A percentile compares a stretch with the other conserved stretches of the same genome.
Conservation (phyloP, 2,888 invertebrate genomes). For the Lithodes maja region DNA sequence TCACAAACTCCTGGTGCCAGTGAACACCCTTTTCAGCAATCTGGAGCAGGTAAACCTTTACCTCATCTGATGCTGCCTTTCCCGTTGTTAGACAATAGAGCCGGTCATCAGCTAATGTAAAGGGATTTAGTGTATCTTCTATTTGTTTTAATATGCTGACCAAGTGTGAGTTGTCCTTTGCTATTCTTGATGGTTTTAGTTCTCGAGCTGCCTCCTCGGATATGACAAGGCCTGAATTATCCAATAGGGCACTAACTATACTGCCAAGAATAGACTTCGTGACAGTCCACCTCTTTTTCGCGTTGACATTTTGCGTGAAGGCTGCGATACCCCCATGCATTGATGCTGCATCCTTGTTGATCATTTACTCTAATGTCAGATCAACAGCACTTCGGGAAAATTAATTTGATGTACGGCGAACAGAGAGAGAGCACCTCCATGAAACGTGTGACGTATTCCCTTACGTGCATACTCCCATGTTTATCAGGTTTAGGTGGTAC, state of each 20-base stretch:
- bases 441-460: background rate
- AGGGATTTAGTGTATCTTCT: background rate
- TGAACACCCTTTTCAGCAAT: background rate
- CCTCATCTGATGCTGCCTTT: background rate
- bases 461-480: background rate
- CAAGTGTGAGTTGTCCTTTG: background rate
- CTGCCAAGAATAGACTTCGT: background rate
- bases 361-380: background rate
- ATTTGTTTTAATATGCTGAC: background rate
- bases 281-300: background rate
- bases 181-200: slow-evolving; percentile 1
- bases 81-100: background rate
- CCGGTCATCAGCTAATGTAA: slow-evolving; percentile 1
- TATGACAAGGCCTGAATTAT: background rate
- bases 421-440: slow-evolving; percentile 1
- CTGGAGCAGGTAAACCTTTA: background rate
- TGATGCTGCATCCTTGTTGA: background rate
- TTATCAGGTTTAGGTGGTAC: slow-evolving; percentile 11
- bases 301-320: background rate
- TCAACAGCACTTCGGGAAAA: slow-evolving; percentile 1
- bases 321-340: background rate
- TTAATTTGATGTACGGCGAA: background rate
- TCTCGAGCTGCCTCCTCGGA: background rate
- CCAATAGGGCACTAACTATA: background rate
- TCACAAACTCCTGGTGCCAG: background rate